phyloP scores from a whole-genome alignment of 2,797 vertebrate species.

The Peromyscus aztecus region DNA sequence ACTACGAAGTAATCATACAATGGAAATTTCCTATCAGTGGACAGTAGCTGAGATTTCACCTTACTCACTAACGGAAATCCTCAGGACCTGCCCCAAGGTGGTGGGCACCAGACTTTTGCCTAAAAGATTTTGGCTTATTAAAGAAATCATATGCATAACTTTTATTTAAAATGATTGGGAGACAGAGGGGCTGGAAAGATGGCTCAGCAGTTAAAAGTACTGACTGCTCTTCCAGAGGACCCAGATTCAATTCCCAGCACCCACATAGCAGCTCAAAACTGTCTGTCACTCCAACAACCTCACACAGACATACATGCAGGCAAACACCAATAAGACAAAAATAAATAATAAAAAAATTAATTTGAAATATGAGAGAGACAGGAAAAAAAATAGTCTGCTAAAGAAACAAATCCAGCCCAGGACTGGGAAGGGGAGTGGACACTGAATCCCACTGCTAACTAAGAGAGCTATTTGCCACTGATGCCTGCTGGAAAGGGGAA shows the following conservation, averaged over 20 bases:
- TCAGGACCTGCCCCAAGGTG: neutral
- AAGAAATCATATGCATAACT: slow-evolving; percentile 46
- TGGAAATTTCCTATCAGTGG: neutral
- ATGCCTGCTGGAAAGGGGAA: neutral
- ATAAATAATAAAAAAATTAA: too few relatives aligned
- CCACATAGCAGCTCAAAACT: too few relatives aligned
- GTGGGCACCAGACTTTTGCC: slow-evolving; percentile 8
- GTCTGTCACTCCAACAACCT: too few relatives aligned
- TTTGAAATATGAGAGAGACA: neutral
- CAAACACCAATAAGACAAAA: too few relatives aligned
- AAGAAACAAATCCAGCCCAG: neutral
- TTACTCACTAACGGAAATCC: slow-evolving; percentile 34
- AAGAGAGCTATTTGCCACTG: neutral
- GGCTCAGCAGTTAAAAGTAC: too few relatives aligned
- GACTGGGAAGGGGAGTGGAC: neutral
- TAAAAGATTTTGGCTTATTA: slow-evolving; percentile 8
- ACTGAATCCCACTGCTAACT: neutral
- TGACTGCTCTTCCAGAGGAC: too few relatives aligned
- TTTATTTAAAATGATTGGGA: neutral
- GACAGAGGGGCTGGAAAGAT: too few relatives aligned
- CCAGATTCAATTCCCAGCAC: too few relatives aligned
- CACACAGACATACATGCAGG: too few relatives aligned
- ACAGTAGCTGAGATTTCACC: slow-evolving; percentile 45
- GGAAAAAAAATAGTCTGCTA: neutral
- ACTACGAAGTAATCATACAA: neutral